These are phyloP conservation scores for Leptosomus discolor DNA, from an alignment of 2,113 vertebrate genomes.

Conservation along the genomic window DNA sequence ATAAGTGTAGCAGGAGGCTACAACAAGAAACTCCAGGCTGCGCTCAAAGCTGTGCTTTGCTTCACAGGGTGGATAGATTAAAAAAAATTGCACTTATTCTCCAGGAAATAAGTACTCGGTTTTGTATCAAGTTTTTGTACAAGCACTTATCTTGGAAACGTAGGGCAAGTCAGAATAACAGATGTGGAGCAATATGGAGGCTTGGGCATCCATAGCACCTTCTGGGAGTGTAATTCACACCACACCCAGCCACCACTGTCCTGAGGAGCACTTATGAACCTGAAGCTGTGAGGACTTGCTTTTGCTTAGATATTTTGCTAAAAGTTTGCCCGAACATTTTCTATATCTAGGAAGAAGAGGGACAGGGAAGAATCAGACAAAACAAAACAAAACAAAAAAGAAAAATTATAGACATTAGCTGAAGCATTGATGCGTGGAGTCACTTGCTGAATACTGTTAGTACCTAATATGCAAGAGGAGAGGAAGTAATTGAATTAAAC, in stretches of 20 bases:
- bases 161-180: neutral
- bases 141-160: neutral
- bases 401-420: neutral
- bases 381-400: neutral
- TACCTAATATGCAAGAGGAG: constrained; percentile 20
- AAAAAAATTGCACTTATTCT: neutral
- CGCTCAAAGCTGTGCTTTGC: neutral
- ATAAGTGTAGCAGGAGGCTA: neutral
- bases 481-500: constrained; percentile 30
- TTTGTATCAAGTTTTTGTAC: neutral
- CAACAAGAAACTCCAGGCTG: neutral
- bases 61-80: neutral
- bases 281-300: neutral
- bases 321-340: neutral
- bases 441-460: neutral
- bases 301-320: neutral
- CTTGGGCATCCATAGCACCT: neutral
- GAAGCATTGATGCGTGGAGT: neutral
- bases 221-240: neutral
- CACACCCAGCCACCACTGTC: neutral
- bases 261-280: neutral
- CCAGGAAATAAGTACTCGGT: neutral
- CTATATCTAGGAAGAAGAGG: neutral
- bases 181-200: neutral
- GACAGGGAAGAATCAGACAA: neutral